Evolutionary conservation across 2,888 invertebrate genomes (phyloP).

Genomic region (Catocala sponsa): DNA sequence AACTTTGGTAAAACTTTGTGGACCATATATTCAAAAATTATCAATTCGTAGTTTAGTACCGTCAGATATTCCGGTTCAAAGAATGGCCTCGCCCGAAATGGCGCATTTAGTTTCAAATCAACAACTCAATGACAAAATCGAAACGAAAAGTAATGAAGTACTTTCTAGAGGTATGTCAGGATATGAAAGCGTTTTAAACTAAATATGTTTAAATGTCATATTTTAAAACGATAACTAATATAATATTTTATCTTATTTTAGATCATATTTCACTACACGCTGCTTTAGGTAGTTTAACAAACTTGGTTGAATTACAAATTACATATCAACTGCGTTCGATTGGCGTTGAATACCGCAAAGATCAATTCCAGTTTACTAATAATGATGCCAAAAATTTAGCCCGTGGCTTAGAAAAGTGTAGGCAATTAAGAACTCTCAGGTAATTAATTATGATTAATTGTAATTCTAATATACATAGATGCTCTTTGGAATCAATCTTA

Average conservation of each 20-base stretch:
- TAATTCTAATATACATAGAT: neutral
- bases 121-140: constrained; percentile 57
- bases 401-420: constrained; percentile 78
- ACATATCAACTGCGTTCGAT: constrained; percentile 75
- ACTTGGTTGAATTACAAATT: constrained; percentile 78
- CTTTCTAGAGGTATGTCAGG: constrained; percentile 67
- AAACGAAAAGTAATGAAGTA: constrained; percentile 57
- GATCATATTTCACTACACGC: constrained; percentile 85
- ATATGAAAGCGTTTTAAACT: no score
- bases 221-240: neutral
- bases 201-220: neutral
- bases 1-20: constrained; percentile 78
- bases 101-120: constrained; percentile 77
- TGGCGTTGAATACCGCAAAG: constrained; percentile 76
- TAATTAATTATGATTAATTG: constrained; percentile 42
- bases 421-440: constrained; percentile 72
- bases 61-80: constrained; percentile 75
- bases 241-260: constrained; percentile 56
- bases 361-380: constrained; percentile 84
- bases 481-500: neutral
- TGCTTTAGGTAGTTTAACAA: constrained; percentile 77
- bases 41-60: constrained; percentile 79
- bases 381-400: constrained; percentile 81
- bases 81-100: constrained; percentile 82
- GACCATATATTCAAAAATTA: constrained; percentile 77